These are phyloP conservation scores for Galaxea fascicularis DNA, from an alignment of 92 coral and sea anemone genomes.

Conservation along the genomic window DNA sequence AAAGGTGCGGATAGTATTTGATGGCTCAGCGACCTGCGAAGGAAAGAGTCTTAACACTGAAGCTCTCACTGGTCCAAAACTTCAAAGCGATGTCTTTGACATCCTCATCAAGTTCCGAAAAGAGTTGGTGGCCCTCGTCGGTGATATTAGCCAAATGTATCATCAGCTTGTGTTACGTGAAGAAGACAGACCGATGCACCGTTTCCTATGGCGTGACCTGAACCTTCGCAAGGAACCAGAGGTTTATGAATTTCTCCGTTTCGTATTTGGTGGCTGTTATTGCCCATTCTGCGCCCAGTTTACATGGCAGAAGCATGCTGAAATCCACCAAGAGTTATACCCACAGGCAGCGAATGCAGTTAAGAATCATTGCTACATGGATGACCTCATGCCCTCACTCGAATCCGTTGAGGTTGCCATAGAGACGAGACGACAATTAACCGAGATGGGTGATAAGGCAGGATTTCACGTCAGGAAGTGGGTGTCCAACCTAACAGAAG, in stretches of 20 bases:
- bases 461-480: conserved; percentile 47
- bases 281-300: conserved; percentile 72
- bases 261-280: conserved; percentile 78
- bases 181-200: conserved; percentile 26
- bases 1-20: conserved; percentile 30
- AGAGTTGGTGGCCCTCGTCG: too few species aligned
- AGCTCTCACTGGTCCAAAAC: conserved; percentile 39
- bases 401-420: conserved; percentile 22
- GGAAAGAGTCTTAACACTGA: conserved; percentile 48
- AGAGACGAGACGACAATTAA: conserved; percentile 50
- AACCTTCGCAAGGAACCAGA: conserved; percentile 50
- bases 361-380: background rate
- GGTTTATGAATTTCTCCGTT: conserved; percentile 58
- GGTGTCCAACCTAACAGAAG: conserved; percentile 41
- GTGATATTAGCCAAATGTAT: conserved; percentile 51
- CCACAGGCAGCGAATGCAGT: background rate
- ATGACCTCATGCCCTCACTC: conserved; percentile 38
- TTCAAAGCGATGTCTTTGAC: conserved; percentile 56
- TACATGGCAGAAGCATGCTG: conserved; percentile 58
- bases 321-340: background rate
- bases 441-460: conserved; percentile 34
- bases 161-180: conserved; percentile 28
- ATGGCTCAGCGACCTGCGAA: conserved; percentile 37
- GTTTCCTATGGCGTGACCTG: conserved; percentile 53
- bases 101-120: too few species aligned